phyloP scores from a whole-genome alignment of 2,797 vertebrate genomes.

The Momotus momota region DNA sequence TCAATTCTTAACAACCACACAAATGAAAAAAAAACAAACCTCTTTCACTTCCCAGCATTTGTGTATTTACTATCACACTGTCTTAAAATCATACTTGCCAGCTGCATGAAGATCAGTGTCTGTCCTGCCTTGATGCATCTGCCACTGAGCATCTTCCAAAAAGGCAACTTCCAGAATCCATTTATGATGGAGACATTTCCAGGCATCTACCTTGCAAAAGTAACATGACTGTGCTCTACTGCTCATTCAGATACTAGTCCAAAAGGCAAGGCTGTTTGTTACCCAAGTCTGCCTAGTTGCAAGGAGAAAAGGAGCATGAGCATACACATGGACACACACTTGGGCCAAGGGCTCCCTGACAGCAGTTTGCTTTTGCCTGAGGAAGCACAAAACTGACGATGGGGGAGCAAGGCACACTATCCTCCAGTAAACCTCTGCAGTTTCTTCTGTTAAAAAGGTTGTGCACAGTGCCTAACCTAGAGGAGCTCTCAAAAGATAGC shows the following conservation, averaged over 20 bases:
- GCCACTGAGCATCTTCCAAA: background rate
- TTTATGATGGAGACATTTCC: background rate
- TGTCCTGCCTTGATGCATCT: background rate
- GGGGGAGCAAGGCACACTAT: background rate
- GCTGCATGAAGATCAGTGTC: background rate
- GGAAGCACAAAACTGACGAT: background rate
- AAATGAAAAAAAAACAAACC: background rate
- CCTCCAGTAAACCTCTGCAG: background rate
- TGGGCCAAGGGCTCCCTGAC: background rate
- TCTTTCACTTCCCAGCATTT: background rate
- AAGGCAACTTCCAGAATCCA: background rate
- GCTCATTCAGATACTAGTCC: background rate
- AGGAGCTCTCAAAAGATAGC: background rate
- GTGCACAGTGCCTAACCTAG: background rate
- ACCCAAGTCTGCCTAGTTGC: background rate
- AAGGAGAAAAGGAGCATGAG: background rate
- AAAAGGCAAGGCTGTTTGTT: accelerated
- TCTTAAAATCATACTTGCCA: background rate
- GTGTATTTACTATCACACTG: background rate
- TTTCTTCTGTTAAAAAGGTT: background rate
- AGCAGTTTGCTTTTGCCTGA: background rate
- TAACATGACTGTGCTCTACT: accelerated
- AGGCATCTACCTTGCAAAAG: background rate
- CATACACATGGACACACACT: accelerated
- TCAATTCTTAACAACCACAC: background rate